These are phyloP conservation scores for Pomatostomus ruficeps DNA, from an alignment of 2,113 vertebrate genomes.

Conservation along the genomic window DNA sequence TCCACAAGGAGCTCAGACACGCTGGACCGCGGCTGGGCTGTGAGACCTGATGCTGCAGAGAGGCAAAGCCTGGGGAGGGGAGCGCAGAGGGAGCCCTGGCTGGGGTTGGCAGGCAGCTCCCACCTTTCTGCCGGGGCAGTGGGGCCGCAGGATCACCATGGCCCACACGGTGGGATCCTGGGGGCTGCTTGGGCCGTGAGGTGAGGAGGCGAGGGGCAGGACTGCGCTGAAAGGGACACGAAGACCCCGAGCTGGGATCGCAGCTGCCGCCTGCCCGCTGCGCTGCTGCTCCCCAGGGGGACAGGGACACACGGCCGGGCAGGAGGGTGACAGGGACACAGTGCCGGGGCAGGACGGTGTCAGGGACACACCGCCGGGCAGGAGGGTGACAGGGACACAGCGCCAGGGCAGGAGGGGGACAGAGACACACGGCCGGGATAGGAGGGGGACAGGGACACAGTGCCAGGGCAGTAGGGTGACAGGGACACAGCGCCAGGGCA, in stretches of 20 bases:
- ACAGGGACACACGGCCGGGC: background rate
- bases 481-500: too few relatives aligned
- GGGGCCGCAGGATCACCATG: rapidly evolving
- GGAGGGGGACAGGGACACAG: too few relatives aligned
- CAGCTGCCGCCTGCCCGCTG: background rate
- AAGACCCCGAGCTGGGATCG: too few relatives aligned
- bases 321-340: too few relatives aligned
- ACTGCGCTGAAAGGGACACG: rapidly evolving
- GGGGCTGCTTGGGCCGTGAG: background rate
- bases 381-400: too few relatives aligned
- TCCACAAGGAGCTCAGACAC: background rate
- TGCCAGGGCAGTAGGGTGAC: too few relatives aligned
- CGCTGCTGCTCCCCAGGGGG: background rate
- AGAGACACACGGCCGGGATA: too few relatives aligned
- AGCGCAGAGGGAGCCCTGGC: rapidly evolving
- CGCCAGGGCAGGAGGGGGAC: too few relatives aligned
- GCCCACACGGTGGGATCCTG: rapidly evolving
- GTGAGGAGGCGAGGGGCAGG: background rate
- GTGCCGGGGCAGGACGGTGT: too few relatives aligned
- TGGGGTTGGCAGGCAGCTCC: background rate
- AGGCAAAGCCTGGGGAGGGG: background rate
- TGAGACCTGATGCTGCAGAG: background rate
- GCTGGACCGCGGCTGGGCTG: background rate
- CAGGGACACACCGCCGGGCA: too few relatives aligned
- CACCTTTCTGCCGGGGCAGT: rapidly evolving